A percentile compares a stretch with the other conserved stretches of the same genome.
phyloP scores from a whole-genome alignment of 2,888 invertebrate genomes.

The Aporophyla nigra region DNA sequence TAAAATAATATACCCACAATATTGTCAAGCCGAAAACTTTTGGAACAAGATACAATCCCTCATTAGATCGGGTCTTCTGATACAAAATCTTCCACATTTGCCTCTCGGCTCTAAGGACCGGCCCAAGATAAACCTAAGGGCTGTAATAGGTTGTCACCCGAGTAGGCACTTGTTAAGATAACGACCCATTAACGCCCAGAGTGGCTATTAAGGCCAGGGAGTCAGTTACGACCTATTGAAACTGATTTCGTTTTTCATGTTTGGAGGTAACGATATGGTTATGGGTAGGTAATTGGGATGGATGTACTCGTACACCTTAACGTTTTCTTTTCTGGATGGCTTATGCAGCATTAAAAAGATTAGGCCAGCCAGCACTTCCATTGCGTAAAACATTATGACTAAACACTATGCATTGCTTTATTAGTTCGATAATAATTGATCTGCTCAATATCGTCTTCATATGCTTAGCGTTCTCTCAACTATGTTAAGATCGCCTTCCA shows the following conservation, averaged over 20 bases:
- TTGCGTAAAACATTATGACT: too few species aligned
- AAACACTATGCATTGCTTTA: too few species aligned
- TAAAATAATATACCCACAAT: background rate
- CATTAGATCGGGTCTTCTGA: constrained; percentile 30
- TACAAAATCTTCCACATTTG: constrained; percentile 54
- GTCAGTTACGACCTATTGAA: constrained; percentile 61
- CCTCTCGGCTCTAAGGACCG: constrained; percentile 26
- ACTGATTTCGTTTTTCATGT: constrained; percentile 49
- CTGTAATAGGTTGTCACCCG: constrained; percentile 64
- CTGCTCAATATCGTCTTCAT: too few species aligned
- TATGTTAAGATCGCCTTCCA: too few species aligned
- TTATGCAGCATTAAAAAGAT: background rate
- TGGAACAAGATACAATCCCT: constrained; percentile 25
- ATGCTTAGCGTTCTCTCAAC: too few species aligned
- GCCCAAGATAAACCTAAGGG: constrained; percentile 56
- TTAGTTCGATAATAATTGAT: too few species aligned
- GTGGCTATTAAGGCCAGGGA: constrained; percentile 62
- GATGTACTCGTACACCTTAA: background rate
- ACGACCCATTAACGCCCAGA: constrained; percentile 65
- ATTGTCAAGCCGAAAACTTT: constrained; percentile 16
- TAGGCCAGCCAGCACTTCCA: too few species aligned
- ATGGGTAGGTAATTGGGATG: constrained; percentile 15
- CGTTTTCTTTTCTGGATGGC: background rate
- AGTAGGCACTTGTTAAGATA: constrained; percentile 68
- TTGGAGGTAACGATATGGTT: constrained; percentile 33